Evolutionary conservation across 1,140 invertebrate species (phyloP), one percentile per base, ranked within the genome.

Genomic region (Aporrectodea caliginosa): DNA sequence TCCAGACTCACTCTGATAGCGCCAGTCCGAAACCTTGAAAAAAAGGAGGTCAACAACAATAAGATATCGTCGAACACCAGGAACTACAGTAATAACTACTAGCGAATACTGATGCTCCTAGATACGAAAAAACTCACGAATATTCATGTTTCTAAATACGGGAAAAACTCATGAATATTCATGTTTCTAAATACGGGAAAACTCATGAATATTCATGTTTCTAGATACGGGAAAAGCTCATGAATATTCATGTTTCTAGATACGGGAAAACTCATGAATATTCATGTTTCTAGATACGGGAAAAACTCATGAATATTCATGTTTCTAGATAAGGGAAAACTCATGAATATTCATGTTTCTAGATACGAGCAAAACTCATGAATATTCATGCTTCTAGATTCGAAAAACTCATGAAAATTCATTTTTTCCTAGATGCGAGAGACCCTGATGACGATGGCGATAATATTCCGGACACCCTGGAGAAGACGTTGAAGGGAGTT

Each of bases 401-500:
- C 6, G 43, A 58, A 58, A 58, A 6, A 22, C 6, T 58, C 6
- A 58, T 58, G 43, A 58, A 12, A 6, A 58, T 12, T 12, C 22
- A 22, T 58, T 6, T n/a, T 58, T 58, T 78, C n/a, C 58, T 58
- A 30, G 77, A 78, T 34, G 30, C 29, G 30, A 27, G 30, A 22
- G 77, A 78, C 27, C 30, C 27, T 1, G 77, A 78, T 58, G 77
- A 69, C 30, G 77, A 78, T 32, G 30, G 30, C 22, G 77, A 78
- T 34, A 27, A n/a, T 1, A 30, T 78, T n/a, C 77, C 77, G 43
- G 77, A 78, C 69, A 22, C 32, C 16, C 29, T 78, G 27, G 77
- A 78, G 69, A 31, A 31, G 35, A 32, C 27, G 27, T 34, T 78
- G 77, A 29, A 68, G 2, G 33, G 29, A 22, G 68, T 78, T 2